Evolutionary conservation across 2,113 vertebrate genomes (phyloP).

Genomic region (Serilophus lunatus): DNA sequence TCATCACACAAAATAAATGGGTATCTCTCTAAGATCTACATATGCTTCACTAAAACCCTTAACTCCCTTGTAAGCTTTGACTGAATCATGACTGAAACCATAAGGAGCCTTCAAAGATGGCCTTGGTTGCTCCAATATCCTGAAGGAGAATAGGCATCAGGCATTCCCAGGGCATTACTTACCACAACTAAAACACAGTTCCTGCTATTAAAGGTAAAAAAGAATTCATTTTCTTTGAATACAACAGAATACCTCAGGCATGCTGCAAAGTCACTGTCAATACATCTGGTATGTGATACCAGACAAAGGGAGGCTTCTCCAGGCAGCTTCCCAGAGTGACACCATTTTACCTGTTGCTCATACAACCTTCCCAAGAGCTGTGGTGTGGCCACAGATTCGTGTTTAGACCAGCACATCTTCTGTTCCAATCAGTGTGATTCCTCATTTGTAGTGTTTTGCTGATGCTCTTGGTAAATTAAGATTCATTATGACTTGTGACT

Average conservation of each 20-base stretch:
- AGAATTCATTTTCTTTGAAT: background rate
- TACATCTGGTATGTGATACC: background rate
- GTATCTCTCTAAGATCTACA: background rate
- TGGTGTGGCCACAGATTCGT: background rate
- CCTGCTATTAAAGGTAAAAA: background rate
- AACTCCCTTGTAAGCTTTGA: background rate
- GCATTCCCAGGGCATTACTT: background rate
- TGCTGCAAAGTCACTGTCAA: background rate
- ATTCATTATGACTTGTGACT: background rate
- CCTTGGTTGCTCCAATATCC: background rate
- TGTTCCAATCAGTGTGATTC: background rate
- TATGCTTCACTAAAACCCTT: background rate
- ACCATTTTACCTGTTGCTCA: conserved; percentile 27
- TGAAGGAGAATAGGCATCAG: background rate
- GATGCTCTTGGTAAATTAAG: background rate
- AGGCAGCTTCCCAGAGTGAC: background rate
- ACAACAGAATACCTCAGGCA: background rate
- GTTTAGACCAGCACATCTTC: background rate
- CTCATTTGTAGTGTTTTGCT: background rate
- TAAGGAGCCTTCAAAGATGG: background rate
- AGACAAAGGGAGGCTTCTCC: background rate
- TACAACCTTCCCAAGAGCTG: background rate
- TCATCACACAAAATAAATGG: background rate
- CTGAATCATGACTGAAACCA: background rate
- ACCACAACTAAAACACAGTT: background rate